phyloP scores from a whole-genome alignment of 2,888 invertebrate genomes.

The Macrophya alboannulata region DNA sequence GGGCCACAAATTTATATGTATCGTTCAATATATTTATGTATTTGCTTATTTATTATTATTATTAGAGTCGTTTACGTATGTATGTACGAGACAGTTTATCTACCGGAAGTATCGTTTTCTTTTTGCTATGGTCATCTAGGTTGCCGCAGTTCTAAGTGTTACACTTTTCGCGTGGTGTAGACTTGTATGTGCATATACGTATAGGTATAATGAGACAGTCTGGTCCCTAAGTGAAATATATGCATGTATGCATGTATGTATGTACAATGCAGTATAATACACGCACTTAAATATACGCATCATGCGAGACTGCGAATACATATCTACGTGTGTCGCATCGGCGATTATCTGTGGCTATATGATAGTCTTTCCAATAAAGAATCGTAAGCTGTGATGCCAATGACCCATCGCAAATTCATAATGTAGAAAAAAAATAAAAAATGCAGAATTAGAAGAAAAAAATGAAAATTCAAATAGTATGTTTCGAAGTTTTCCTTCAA shows the following conservation, averaged over 20 bases:
- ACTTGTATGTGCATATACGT: not conserved
- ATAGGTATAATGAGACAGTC: not conserved
- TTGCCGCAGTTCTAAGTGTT: slow-evolving; percentile 41
- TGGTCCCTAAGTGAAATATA: not conserved
- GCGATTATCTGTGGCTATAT: not conserved
- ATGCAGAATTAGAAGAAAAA: too few relatives aligned
- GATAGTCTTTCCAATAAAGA: not conserved
- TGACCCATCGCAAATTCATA: not conserved
- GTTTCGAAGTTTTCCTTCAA: not conserved
- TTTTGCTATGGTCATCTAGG: slow-evolving; percentile 51
- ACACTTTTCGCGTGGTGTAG: slow-evolving; percentile 38
- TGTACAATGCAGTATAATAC: not conserved
- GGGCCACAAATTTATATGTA: slow-evolving; percentile 26
- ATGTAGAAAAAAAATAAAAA: not conserved
- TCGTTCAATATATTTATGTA: too few relatives aligned
- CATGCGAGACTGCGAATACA: not conserved
- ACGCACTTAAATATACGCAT: slow-evolving; percentile 3
- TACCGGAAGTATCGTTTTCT: slow-evolving; percentile 48
- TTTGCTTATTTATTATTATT: not conserved
- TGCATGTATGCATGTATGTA: not conserved
- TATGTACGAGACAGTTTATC: slow-evolving; percentile 4
- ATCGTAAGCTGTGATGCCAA: not conserved
- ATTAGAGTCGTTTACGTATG: not conserved
- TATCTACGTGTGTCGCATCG: not conserved
- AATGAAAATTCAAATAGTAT: not conserved